phyloP scores from a whole-genome alignment of 2,888 invertebrate species.

The Pinctada fucata region DNA sequence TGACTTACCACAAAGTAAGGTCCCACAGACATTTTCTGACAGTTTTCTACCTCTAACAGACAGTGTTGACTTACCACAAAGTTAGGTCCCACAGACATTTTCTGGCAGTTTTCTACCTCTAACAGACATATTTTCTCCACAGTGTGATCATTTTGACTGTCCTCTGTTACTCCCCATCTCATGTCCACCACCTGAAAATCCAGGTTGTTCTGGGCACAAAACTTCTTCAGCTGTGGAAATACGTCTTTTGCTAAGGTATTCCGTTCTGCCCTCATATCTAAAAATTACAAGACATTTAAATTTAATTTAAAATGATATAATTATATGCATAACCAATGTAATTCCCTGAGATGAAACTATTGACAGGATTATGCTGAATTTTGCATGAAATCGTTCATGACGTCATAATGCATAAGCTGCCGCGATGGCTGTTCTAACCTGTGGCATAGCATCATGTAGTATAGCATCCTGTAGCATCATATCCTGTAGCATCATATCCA shows the following conservation, averaged over 20 bases:
- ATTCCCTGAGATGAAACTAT: too few species aligned
- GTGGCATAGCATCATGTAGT: too few species aligned
- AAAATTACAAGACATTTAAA: neutral
- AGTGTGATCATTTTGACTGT: conserved; percentile 70
- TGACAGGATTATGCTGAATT: too few species aligned
- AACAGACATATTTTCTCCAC: conserved; percentile 69
- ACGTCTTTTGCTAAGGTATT: conserved; percentile 67
- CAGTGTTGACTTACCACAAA: conserved; percentile 63
- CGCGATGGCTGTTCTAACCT: too few species aligned
- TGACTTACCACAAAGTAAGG: too few species aligned
- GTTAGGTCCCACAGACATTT: conserved; percentile 71
- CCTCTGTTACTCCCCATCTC: conserved; percentile 74
- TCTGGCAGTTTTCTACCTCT: conserved; percentile 72
- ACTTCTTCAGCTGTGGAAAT: conserved; percentile 64
- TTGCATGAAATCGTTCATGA: too few species aligned
- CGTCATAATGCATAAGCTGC: too few species aligned
- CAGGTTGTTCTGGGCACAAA: conserved; percentile 63
- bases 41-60: too few species aligned
- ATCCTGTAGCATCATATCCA: too few species aligned
- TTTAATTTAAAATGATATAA: neutral
- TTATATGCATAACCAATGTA: too few species aligned
- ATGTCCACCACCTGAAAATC: conserved; percentile 75
- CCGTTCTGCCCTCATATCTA: conserved; percentile 71
- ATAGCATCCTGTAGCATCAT: too few species aligned
- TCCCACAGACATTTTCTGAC: too few species aligned